phyloP scores from a whole-genome alignment of 1,140 invertebrate genomes.

The Polypedilum vanderplanki region DNA sequence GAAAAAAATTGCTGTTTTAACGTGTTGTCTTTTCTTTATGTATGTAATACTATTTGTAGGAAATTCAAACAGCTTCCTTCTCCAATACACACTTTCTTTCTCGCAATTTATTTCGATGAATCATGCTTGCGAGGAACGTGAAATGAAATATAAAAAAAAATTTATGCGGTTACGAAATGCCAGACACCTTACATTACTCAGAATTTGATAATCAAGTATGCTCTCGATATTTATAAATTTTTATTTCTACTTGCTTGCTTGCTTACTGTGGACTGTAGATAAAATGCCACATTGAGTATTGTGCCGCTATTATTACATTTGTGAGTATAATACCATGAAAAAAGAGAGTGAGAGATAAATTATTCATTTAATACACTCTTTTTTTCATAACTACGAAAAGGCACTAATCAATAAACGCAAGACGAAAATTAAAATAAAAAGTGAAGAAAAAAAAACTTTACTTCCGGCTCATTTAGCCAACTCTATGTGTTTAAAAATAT shows the following conservation, averaged over 20 bases:
- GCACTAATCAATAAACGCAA: background rate
- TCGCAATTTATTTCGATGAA: background rate
- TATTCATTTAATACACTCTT: background rate
- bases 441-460: background rate
- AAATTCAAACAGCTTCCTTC: background rate
- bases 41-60: background rate
- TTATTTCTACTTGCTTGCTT: background rate
- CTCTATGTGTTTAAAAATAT: background rate
- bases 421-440: slow-evolving; percentile 1
- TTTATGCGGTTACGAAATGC: background rate
- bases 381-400: background rate
- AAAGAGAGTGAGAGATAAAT: background rate
- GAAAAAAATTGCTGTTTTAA: background rate
- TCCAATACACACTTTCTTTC: background rate
- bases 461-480: background rate
- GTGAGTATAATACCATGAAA: background rate
- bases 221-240: background rate
- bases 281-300: background rate
- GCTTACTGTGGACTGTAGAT: slow-evolving; percentile 3
- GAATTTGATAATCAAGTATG: slow-evolving; percentile 18
- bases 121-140: background rate
- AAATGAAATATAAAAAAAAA: background rate
- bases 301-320: background rate
- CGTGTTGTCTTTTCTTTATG: background rate
- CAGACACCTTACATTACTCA: background rate